These are phyloP conservation scores for Callimico goeldii DNA, from an alignment of 2,797 vertebrate genomes.

Conservation along the genomic window DNA sequence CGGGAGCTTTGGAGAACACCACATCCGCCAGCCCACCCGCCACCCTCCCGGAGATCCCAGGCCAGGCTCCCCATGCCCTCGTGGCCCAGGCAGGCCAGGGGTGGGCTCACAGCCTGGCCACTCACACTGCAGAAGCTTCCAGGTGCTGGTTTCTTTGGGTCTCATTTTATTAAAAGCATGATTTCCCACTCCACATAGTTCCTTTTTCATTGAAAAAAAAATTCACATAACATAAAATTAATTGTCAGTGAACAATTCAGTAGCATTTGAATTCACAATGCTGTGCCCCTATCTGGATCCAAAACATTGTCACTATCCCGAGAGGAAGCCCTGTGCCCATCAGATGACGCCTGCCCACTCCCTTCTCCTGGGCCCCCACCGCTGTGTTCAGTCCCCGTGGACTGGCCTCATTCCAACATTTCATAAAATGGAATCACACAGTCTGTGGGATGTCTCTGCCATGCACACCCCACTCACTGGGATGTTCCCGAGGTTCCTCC, in stretches of 20 bases:
- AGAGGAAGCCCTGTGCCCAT: not conserved
- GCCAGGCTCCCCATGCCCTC: not conserved
- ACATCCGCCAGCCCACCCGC: rapidly evolving
- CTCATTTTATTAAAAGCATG: not conserved
- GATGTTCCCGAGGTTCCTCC: not conserved
- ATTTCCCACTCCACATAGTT: rapidly evolving
- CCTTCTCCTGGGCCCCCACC: not conserved
- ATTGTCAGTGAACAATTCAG: rapidly evolving
- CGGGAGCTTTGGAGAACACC: not conserved
- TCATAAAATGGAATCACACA: not conserved
- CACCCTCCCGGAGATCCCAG: rapidly evolving
- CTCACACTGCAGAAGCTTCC: rapidly evolving
- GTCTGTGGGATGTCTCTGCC: rapidly evolving
- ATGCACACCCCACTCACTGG: rapidly evolving
- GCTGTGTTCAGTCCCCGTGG: not conserved
- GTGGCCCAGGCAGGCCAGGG: rapidly evolving
- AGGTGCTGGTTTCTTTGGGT: not conserved
- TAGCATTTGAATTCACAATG: rapidly evolving
- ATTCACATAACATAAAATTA: not conserved
- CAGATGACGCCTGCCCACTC: rapidly evolving
- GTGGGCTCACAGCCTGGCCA: not conserved
- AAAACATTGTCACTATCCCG: rapidly evolving
- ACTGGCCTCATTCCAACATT: not conserved
- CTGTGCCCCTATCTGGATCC: rapidly evolving
- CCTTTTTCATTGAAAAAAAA: not conserved